A percentile compares a stretch with the other conserved stretches of the same genome.
phyloP scores from a whole-genome alignment of 2,113 vertebrate genomes.

The Forbesichthys papilliferus region DNA sequence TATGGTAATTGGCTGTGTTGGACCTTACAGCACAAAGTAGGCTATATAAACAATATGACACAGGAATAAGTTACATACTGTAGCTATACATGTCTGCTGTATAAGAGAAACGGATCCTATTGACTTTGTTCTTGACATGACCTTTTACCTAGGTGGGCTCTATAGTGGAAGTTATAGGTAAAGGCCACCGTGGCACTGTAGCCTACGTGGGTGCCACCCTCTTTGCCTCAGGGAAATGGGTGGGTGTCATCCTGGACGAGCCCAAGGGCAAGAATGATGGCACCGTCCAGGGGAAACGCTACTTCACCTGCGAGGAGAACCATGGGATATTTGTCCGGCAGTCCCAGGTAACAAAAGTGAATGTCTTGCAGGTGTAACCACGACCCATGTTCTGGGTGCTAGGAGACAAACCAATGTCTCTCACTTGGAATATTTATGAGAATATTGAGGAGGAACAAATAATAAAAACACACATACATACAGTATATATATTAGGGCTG shows the following conservation, averaged over 20 bases:
- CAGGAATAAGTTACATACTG: no score
- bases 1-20: no score
- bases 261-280: slow-evolving; percentile 96
- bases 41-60: no score
- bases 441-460: no score
- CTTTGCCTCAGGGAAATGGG: slow-evolving; percentile 96
- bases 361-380: no score
- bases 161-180: slow-evolving; percentile 92
- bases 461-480: no score
- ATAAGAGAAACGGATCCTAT: not conserved
- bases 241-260: slow-evolving; percentile 94
- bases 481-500: no score
- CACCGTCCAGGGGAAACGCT: slow-evolving; percentile 91
- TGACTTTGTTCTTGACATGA: not conserved
- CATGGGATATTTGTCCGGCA: slow-evolving; percentile 96
- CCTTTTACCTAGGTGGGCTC: slow-evolving; percentile 81
- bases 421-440: no score
- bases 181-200: slow-evolving; percentile 91
- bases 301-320: slow-evolving; percentile 94
- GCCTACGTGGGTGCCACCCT: slow-evolving; percentile 94
- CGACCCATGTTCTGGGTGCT: no score
- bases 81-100: not conserved
- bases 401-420: no score
- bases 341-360: slow-evolving; percentile 82
- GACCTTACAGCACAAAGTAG: no score